A percentile compares a stretch with the other conserved stretches of the same genome.
These are phyloP conservation scores for Tenualosa ilisha DNA, from an alignment of 2,797 vertebrate genomes.

Conservation along the genomic window DNA sequence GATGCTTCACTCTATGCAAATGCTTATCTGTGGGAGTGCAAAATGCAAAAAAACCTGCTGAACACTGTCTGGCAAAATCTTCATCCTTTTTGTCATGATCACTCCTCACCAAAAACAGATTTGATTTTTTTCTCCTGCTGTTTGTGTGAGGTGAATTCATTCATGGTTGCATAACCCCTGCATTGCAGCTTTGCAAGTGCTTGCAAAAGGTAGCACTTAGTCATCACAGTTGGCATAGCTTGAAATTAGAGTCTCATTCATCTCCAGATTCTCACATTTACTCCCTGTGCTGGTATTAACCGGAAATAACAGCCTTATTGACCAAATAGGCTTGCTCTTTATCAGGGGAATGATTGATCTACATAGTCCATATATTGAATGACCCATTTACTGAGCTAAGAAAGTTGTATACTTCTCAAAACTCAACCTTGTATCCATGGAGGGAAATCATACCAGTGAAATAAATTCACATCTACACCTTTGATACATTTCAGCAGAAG, in stretches of 20 bases:
- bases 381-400: not conserved
- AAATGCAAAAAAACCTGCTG: not conserved
- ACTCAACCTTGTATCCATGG: too few relatives aligned
- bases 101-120: not conserved
- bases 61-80: not conserved
- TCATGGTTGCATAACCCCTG: not conserved
- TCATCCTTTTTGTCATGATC: not conserved
- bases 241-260: not conserved
- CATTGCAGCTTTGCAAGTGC: not conserved
- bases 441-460: too few relatives aligned
- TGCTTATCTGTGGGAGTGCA: not conserved
- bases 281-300: not conserved
- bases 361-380: not conserved
- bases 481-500: too few relatives aligned
- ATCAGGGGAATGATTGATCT: not conserved
- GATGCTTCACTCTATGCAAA: not conserved
- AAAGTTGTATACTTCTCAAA: not conserved
- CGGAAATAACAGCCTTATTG: not conserved
- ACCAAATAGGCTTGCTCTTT: not conserved
- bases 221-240: not conserved
- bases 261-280: not conserved
- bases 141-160: not conserved
- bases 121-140: not conserved
- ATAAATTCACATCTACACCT: too few relatives aligned
- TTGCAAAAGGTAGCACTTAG: not conserved